Evolutionary conservation across 92 coral and sea anemone genomes (phyloP).

Genomic region (Nematostella vectensis): DNA sequence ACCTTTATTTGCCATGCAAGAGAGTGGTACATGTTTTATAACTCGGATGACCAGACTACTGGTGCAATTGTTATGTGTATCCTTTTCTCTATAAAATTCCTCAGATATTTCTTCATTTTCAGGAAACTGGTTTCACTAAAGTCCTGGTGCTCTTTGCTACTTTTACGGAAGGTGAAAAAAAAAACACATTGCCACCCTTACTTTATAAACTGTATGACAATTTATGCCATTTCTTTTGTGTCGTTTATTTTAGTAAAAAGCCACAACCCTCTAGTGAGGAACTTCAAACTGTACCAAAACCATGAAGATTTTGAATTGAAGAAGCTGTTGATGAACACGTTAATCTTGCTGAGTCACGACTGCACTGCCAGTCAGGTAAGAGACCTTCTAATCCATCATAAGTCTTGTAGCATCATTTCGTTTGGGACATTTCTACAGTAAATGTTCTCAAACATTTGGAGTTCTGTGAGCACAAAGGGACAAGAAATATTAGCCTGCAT

Average conservation of each 20-base stretch:
- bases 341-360: constrained; percentile 63
- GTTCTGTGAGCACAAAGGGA: too few species aligned
- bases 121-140: constrained; percentile 94
- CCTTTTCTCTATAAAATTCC: neutral
- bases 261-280: constrained; percentile 71
- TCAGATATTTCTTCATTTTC: neutral
- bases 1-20: too few species aligned
- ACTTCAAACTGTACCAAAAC: constrained; percentile 77
- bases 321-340: constrained; percentile 66
- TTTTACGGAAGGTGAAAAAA: constrained; percentile 70
- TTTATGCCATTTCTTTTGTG: neutral
- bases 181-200: too few species aligned
- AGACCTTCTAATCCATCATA: neutral
- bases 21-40: too few species aligned
- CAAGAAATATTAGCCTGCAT: too few species aligned
- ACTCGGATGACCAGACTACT: too few species aligned
- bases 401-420: too few species aligned
- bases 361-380: constrained; percentile 66
- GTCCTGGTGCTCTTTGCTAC: constrained; percentile 84
- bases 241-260: constrained; percentile 58
- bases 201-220: neutral
- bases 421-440: too few species aligned
- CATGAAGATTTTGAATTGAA: constrained; percentile 96
- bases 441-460: too few species aligned
- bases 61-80: too few species aligned